phyloP scores from a whole-genome alignment of 2,113 vertebrate genomes.

The Peromyscus leucopus region DNA sequence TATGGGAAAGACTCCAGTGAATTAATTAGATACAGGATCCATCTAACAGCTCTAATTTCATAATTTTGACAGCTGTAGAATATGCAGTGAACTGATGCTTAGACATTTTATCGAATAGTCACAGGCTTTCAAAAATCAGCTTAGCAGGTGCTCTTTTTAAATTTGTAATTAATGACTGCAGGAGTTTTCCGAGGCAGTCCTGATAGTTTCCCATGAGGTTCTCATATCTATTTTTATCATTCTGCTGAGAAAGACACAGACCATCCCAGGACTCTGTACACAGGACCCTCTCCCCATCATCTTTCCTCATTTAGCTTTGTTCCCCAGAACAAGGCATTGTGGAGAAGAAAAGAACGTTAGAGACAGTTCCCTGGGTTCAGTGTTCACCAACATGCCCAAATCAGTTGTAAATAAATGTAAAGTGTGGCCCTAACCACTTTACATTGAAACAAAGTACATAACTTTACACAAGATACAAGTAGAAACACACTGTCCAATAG shows the following conservation, averaged over 20 bases:
- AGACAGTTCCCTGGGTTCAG: background rate
- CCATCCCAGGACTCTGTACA: background rate
- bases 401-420: background rate
- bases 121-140: background rate
- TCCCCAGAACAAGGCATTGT: background rate
- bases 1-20: background rate
- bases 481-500: background rate
- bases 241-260: too few relatives aligned
- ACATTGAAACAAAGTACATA: background rate
- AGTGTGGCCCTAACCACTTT: background rate
- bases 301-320: background rate
- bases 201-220: background rate
- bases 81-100: background rate
- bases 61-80: background rate
- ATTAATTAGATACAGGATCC: background rate
- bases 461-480: background rate
- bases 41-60: background rate
- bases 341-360: background rate
- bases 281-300: background rate
- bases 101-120: background rate
- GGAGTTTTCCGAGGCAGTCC: background rate
- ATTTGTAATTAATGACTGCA: background rate
- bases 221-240: background rate
- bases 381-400: background rate
- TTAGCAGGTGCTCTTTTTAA: background rate